Conservation (phyloP, 1,140 invertebrate species). For the fruit fly (Drosophila melanogaster) region DNA sequence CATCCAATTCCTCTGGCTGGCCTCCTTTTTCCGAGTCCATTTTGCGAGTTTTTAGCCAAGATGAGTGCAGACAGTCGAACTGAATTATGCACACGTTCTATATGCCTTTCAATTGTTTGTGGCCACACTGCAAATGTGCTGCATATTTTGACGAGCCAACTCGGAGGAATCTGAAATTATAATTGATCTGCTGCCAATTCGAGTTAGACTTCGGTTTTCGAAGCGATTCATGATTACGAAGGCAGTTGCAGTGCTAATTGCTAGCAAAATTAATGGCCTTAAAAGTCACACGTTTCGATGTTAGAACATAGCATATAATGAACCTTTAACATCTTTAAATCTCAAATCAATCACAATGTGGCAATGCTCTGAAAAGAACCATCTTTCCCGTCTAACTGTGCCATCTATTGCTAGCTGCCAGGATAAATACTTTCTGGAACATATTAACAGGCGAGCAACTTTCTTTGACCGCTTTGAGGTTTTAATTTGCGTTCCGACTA, state of each 20-base stretch:
- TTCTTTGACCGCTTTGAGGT: conserved; percentile 41
- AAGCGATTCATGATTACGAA: background rate
- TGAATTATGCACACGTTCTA: conserved; percentile 39
- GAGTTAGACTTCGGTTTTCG: background rate
- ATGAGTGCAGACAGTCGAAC: conserved; percentile 28
- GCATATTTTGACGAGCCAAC: background rate
- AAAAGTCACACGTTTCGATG: too few relatives aligned
- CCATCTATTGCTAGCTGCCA: background rate
- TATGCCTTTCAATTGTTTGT: conserved; percentile 21
- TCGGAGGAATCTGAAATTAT: conserved; percentile 2
- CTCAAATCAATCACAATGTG: too few relatives aligned
- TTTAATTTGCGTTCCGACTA: conserved; percentile 29
- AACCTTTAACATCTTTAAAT: too few relatives aligned
- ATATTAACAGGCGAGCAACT: conserved; percentile 24
- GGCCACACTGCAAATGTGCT: background rate
- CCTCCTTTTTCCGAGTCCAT: background rate
- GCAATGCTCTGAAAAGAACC: too few relatives aligned
- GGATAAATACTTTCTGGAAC: conserved; percentile 7
- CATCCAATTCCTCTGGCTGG: background rate
- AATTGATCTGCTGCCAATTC: conserved; percentile 15
- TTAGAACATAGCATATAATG: too few relatives aligned
- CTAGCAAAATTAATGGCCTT: background rate
- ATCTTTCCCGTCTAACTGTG: background rate
- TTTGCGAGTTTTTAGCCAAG: conserved; percentile 15
- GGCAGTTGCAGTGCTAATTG: background rate